A percentile compares a stretch with the other conserved stretches of the same genome.
Conservation (phyloP, 2,113 vertebrate genomes). For the Oryzias javanicus region DNA sequence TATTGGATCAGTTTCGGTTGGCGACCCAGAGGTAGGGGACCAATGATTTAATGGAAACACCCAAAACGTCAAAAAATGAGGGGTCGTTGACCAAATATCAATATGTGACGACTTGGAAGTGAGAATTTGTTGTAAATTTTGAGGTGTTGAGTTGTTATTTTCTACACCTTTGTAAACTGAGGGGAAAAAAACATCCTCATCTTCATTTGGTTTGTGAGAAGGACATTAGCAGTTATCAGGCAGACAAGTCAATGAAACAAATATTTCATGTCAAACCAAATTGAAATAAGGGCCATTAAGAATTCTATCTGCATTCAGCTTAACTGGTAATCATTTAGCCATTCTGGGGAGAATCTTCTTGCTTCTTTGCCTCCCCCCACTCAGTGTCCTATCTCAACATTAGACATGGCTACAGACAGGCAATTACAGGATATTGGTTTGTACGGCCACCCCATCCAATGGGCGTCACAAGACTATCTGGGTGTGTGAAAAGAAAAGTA, state of each 20-base stretch:
- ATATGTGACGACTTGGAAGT: no score
- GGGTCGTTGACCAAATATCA: no score
- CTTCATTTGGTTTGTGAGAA: neutral
- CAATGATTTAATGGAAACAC: no score
- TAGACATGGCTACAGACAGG: constrained; percentile 39
- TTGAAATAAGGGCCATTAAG: constrained; percentile 22
- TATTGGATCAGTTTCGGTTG: no score
- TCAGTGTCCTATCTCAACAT: constrained; percentile 29
- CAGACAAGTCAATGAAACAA: constrained; percentile 16
- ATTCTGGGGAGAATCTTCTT: constrained; percentile 5
- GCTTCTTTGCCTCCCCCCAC: neutral
- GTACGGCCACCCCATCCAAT: constrained; percentile 22
- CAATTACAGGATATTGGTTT: constrained; percentile 38
- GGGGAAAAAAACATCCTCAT: neutral
- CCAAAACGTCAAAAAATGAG: no score
- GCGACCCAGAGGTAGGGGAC: no score
- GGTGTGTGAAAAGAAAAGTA: neutral
- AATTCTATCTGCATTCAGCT: constrained; percentile 23
- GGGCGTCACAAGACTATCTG: constrained; percentile 5
- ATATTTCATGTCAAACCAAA: constrained; percentile 25
- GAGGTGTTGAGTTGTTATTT: no score
- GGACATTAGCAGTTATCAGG: neutral
- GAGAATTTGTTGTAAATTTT: no score
- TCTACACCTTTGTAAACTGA: neutral
- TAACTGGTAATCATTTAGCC: constrained; percentile 39